Evolutionary conservation across 2,797 vertebrate genomes (phyloP).

Genomic region (Vultur gryphus): DNA sequence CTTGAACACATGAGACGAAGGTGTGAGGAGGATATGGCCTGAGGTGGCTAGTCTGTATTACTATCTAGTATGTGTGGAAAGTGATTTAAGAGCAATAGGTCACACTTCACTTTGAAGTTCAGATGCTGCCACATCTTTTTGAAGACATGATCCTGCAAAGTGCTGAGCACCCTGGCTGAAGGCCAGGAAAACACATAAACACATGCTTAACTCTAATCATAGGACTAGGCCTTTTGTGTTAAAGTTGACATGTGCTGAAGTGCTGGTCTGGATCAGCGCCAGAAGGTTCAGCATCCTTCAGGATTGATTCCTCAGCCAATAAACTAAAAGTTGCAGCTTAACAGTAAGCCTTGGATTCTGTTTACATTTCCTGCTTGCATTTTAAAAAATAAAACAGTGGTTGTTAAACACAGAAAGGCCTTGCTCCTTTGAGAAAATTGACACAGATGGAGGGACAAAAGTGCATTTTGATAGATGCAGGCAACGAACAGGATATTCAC

Average conservation of each 20-base stretch:
- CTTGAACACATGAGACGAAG: not conserved
- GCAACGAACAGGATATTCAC: not conserved
- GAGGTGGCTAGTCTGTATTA: not conserved
- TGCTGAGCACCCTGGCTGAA: conserved; percentile 27
- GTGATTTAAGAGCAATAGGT: conserved; percentile 42
- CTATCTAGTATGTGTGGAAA: conserved; percentile 21
- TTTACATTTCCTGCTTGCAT: conserved; percentile 32
- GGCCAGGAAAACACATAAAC: conserved; percentile 52
- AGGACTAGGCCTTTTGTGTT: conserved; percentile 26
- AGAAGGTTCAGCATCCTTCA: conserved; percentile 36
- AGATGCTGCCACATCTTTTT: not conserved
- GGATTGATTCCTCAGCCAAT: conserved; percentile 19
- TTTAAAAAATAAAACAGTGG: not conserved
- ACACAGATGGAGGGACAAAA: not conserved
- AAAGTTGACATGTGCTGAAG: conserved; percentile 47
- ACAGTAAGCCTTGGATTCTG: not conserved
- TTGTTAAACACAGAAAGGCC: not conserved
- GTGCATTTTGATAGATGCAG: not conserved
- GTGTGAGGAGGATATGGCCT: not conserved
- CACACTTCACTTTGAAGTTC: conserved; percentile 50
- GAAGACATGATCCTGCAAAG: conserved; percentile 11
- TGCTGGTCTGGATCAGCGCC: conserved; percentile 19
- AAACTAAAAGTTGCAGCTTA: not conserved
- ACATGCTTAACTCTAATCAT: conserved; percentile 57
- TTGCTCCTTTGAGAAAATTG: not conserved